A percentile compares a stretch with the other conserved stretches of the same genome.
These are phyloP conservation scores for Oostethus manadensis DNA, from an alignment of 2,113 vertebrate species.

Conservation along the genomic window DNA sequence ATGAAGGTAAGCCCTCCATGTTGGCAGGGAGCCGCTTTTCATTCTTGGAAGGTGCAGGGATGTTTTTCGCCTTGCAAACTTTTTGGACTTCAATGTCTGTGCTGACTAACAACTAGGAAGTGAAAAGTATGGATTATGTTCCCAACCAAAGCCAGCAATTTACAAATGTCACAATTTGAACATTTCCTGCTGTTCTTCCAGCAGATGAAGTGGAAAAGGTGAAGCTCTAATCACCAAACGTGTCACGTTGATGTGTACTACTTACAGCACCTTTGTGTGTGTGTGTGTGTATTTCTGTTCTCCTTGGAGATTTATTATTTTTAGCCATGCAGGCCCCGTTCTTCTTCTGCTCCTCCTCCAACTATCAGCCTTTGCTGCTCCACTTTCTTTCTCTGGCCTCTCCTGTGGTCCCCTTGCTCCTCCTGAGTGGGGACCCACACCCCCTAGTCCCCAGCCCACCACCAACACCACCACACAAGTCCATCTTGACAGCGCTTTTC, in stretches of 20 bases:
- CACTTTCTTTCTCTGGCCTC: constrained; percentile 69
- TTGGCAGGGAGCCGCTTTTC: background rate
- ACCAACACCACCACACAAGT: background rate
- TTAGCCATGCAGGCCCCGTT: constrained; percentile 73
- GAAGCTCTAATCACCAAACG: constrained; percentile 8
- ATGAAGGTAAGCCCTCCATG: constrained; percentile 63
- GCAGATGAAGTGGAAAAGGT: background rate
- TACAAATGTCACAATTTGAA: background rate
- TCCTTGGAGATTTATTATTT: constrained; percentile 76
- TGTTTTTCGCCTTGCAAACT: background rate
- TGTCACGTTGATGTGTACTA: constrained; percentile 11
- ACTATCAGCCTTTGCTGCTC: constrained; percentile 67
- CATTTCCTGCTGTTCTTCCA: background rate
- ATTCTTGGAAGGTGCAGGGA: background rate
- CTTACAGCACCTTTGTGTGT: constrained; percentile 9
- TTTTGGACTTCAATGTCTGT: background rate
- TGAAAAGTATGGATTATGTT: background rate
- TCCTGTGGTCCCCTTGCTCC: constrained; percentile 56
- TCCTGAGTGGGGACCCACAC: constrained; percentile 55
- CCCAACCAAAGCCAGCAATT: background rate
- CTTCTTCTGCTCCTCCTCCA: constrained; percentile 49
- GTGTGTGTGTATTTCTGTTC: constrained; percentile 65
- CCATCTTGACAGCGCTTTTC: background rate
- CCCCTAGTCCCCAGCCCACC: too few relatives aligned
- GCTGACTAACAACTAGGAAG: background rate